Conservation (phyloP, 2,888 invertebrate species). For the Atrina japonica region DNA sequence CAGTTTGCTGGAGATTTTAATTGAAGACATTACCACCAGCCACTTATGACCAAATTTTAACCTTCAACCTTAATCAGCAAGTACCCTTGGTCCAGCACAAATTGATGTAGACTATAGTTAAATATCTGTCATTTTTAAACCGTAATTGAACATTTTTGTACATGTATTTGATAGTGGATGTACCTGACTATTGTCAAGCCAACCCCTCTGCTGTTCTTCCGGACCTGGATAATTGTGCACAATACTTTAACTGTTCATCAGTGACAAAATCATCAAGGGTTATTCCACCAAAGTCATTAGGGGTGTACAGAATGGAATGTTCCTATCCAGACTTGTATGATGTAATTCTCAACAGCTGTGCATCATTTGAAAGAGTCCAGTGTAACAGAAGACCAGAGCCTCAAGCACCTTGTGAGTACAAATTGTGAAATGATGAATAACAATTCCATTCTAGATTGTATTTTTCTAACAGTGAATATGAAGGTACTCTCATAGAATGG, state of each 20-base stretch:
- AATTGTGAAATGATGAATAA: too few relatives aligned
- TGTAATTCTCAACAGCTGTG: conserved; percentile 34
- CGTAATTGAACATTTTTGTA: too few relatives aligned
- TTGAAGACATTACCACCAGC: too few relatives aligned
- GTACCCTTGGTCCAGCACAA: not conserved
- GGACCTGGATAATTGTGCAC: conserved; percentile 56
- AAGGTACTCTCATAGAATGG: too few relatives aligned
- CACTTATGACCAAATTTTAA: not conserved
- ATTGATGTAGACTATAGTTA: not conserved
- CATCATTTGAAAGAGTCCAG: conserved; percentile 40
- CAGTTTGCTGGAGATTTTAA: too few relatives aligned
- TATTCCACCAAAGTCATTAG: conserved; percentile 6
- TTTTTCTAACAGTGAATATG: too few relatives aligned
- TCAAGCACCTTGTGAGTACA: conserved; percentile 53
- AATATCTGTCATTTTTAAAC: not conserved
- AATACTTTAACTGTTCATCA: conserved; percentile 57
- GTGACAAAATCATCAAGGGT: not conserved
- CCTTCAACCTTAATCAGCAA: not conserved
- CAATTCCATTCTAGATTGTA: too few relatives aligned
- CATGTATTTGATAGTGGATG: conserved; percentile 49
- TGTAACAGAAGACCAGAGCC: conserved; percentile 53
- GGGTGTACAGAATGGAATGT: conserved; percentile 43
- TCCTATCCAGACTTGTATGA: conserved; percentile 53
- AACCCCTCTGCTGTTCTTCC: conserved; percentile 55
- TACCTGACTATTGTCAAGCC: conserved; percentile 49